phyloP scores from a whole-genome alignment of 2,113 vertebrate genomes.

The Mesoclemmys tuberculata region DNA sequence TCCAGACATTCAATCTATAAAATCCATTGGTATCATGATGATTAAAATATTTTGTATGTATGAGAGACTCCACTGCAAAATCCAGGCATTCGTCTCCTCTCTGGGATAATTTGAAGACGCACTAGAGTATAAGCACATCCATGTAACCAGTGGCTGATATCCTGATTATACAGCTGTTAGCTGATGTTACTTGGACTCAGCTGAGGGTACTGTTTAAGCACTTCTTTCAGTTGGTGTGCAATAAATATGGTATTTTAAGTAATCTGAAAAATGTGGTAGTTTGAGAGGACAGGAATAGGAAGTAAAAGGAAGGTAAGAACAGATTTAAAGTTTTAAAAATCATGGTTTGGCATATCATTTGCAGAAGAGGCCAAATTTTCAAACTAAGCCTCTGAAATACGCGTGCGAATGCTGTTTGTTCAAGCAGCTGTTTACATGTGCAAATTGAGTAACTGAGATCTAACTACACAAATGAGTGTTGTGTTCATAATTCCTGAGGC shows the following conservation, averaged over 20 bases:
- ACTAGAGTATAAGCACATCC: not conserved
- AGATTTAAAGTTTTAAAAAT: not conserved
- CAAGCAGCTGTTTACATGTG: not conserved
- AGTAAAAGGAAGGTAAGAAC: not conserved
- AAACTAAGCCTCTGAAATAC: not conserved
- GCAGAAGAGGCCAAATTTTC: not conserved
- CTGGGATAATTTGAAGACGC: not conserved
- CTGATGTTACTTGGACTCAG: not conserved
- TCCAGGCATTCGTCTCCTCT: not conserved
- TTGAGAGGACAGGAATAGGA: not conserved
- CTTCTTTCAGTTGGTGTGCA: not conserved
- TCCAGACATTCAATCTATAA: not conserved
- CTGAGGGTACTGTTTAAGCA: not conserved
- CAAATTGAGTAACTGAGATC: not conserved
- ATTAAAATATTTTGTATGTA: not conserved
- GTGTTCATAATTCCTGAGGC: not conserved
- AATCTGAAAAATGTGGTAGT: not conserved
- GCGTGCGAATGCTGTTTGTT: not conserved
- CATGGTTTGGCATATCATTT: not conserved
- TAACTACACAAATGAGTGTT: not conserved
- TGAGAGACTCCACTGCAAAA: not conserved
- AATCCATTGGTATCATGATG: not conserved
- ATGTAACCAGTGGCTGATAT: not conserved
- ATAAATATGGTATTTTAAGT: constrained; percentile 1
- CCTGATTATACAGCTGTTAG: constrained; percentile 13